phyloP scores from a whole-genome alignment of 2,888 invertebrate genomes.

The Bugula neritina region DNA sequence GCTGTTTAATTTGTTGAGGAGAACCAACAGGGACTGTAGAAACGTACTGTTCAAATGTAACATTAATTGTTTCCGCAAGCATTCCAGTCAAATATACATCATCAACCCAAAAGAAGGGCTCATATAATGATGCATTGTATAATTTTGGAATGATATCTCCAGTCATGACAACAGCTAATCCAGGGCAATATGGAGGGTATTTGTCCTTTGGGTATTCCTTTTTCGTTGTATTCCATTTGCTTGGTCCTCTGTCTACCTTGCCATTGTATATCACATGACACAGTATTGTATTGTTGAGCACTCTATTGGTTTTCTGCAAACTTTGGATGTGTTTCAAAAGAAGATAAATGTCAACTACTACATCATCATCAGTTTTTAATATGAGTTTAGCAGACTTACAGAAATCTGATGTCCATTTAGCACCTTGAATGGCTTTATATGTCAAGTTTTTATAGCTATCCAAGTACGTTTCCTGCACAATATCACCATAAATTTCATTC shows the following conservation, averaged over 20 bases:
- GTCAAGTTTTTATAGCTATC: constrained; percentile 55
- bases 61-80: constrained; percentile 49
- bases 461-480: constrained; percentile 50
- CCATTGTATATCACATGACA: constrained; percentile 52
- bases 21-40: background rate
- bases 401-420: constrained; percentile 52
- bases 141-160: constrained; percentile 61
- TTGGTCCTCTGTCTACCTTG: constrained; percentile 52
- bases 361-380: constrained; percentile 56
- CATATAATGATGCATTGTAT: constrained; percentile 59
- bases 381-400: constrained; percentile 49
- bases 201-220: constrained; percentile 50
- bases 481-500: constrained; percentile 43
- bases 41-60: background rate
- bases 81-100: constrained; percentile 80
- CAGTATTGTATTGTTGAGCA: constrained; percentile 36
- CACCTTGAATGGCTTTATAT: constrained; percentile 54
- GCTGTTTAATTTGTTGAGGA: background rate
- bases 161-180: constrained; percentile 59
- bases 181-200: constrained; percentile 55
- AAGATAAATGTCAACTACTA: constrained; percentile 56
- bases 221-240: constrained; percentile 54
- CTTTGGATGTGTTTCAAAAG: constrained; percentile 35
- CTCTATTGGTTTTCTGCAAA: constrained; percentile 32
- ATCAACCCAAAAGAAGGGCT: constrained; percentile 84